Evolutionary conservation across 1,140 invertebrate genomes (phyloP).

Genomic region (Achroia grisella): DNA sequence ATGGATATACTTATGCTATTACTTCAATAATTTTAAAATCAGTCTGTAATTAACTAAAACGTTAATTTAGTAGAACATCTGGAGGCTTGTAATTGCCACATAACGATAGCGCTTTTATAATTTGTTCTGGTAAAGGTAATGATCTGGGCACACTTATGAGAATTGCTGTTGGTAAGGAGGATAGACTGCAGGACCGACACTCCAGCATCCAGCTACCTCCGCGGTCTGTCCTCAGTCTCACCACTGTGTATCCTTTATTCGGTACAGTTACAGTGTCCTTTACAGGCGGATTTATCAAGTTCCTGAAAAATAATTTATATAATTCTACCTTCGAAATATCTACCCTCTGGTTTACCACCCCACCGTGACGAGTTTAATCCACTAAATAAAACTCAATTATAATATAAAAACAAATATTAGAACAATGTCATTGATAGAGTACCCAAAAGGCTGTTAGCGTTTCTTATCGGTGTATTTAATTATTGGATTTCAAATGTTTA

Average conservation of each 20-base stretch:
- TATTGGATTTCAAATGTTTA: too few species aligned
- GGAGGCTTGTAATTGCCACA: conserved; percentile 67
- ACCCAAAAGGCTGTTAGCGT: too few species aligned
- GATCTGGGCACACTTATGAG: conserved; percentile 53
- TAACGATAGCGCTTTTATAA: conserved; percentile 52
- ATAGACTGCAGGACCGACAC: conserved; percentile 56
- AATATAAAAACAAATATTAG: too few species aligned
- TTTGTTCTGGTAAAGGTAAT: conserved; percentile 39
- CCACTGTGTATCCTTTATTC: conserved; percentile 73
- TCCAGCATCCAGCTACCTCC: conserved; percentile 72
- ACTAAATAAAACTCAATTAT: too few species aligned
- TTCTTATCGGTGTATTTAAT: too few species aligned
- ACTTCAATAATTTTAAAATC: conserved; percentile 5
- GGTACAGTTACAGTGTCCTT: conserved; percentile 76
- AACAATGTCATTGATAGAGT: too few species aligned
- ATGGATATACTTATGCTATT: too few species aligned
- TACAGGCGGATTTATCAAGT: conserved; percentile 52
- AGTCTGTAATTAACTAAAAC: conserved; percentile 7
- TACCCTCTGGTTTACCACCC: too few species aligned
- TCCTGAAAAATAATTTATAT: conserved; percentile 35
- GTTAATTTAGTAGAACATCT: conserved; percentile 61
- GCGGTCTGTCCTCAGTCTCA: conserved; percentile 68
- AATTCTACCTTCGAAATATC: too few species aligned
- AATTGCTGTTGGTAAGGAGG: conserved; percentile 55
- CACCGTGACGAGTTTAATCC: too few species aligned